These are phyloP conservation scores for Atherinomorus stipes DNA, from an alignment of 2,113 vertebrate genomes.

Conservation along the genomic window DNA sequence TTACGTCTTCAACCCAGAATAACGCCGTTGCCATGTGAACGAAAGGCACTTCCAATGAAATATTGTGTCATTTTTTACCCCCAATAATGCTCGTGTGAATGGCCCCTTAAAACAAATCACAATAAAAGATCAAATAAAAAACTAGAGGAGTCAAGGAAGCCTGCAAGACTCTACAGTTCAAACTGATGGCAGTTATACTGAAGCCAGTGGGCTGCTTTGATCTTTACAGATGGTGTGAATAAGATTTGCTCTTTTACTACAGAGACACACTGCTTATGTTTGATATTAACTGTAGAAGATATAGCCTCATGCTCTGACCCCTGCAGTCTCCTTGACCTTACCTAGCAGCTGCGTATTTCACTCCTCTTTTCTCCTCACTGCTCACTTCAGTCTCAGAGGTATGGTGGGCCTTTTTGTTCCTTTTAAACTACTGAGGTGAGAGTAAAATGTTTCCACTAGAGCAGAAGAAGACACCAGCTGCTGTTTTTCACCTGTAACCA, in stretches of 20 bases:
- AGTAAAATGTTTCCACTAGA: conserved; percentile 20
- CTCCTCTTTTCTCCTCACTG: conserved; percentile 1
- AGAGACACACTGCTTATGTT: conserved; percentile 38
- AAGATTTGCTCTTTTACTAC: conserved; percentile 37
- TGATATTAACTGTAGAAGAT: conserved; percentile 36
- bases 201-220: conserved; percentile 33
- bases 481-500: conserved; percentile 27
- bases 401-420: conserved; percentile 7
- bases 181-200: conserved; percentile 18
- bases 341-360: conserved; percentile 15
- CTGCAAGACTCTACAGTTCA: conserved; percentile 16
- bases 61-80: too few relatives aligned
- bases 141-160: background rate
- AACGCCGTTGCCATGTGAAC: too few relatives aligned
- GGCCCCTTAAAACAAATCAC: too few relatives aligned
- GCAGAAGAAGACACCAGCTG: conserved; percentile 14
- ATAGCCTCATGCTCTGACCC: background rate
- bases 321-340: conserved; percentile 20
- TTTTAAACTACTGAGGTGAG: conserved; percentile 28
- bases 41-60: too few relatives aligned
- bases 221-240: conserved; percentile 19
- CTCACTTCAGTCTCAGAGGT: background rate
- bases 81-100: too few relatives aligned
- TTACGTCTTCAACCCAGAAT: too few relatives aligned
- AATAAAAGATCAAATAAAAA: too few relatives aligned